Base-by-base conservation (phyloP, 37 sponge, comb jelly and placozoan species). In the Ianthella basta region DNA sequence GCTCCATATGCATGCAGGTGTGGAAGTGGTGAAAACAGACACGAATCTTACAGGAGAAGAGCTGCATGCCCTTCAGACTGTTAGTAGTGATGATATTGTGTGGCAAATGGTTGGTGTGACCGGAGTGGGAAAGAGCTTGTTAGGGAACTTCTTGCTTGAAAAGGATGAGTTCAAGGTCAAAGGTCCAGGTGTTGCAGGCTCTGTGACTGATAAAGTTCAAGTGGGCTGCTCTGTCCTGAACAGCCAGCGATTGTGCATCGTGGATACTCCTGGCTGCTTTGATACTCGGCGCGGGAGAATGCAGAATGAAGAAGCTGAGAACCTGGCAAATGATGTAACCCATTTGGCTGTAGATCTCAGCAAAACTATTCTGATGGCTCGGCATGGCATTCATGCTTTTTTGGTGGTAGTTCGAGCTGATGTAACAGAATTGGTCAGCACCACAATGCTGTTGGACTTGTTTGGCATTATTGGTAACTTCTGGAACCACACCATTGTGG, bases 391-490 rank as follows among this genome's bases (percentile, higher is more conserved):
- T 30, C 23, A 35, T 37, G 37, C 73, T 8, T 72, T 72, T 33
- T 19, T 72, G 20, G 36, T 72, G 8, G 40, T 37, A 10, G 37
- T 33, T 37, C 37, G 32, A 14, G 20, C 18, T 34, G 32, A 72
- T 32, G 21, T 19, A 13, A 72, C 40, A 72, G 73, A 72, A 37
- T 37, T 37, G 12, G 37, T 21, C 13, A 40, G 73, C 39, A 23
- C 30, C 20, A 23, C 16, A 34, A 23, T 20, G 30, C 73, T 72
- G 16, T 19, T 72, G 12, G 40, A 72, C 18, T 72, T 38, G 40
- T 38, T 72, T 33, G 73, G 36, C 19, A 72, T 72, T 37, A 37
- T 72, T 38, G 73, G 73, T 5, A 72, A 34, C 73, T 72, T 30
- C 39, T 72, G 73, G 73, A 34, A 37, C 39, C 73, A 72, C 37